Evolutionary conservation across 1,140 invertebrate species (phyloP).

Genomic region (Drosophila santomea): DNA sequence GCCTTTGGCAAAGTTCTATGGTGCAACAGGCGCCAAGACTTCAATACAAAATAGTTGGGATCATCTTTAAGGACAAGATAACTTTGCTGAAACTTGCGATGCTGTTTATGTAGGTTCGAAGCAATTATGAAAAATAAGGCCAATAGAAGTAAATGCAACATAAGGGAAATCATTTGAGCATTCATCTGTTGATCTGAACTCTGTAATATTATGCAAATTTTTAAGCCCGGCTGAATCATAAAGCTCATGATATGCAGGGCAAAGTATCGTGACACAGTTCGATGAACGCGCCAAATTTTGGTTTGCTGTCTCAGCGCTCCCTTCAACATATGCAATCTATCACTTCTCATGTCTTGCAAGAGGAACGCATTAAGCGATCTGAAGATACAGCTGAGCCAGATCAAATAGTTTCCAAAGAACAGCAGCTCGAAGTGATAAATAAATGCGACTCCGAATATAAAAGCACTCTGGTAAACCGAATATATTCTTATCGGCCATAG

Average conservation of each 20-base stretch:
- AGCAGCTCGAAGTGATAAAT: slow-evolving; percentile 55
- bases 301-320: slow-evolving; percentile 30
- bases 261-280: slow-evolving; percentile 44
- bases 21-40: slow-evolving; percentile 47
- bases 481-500: slow-evolving; percentile 49
- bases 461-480: slow-evolving; percentile 48
- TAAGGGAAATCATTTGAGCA: slow-evolving; percentile 15
- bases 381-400: slow-evolving; percentile 59
- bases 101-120: slow-evolving; percentile 36
- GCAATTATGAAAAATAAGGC: slow-evolving; percentile 30
- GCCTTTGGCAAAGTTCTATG: slow-evolving; percentile 52
- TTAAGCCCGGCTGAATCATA: slow-evolving; percentile 12
- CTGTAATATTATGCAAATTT: not conserved
- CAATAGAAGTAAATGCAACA: slow-evolving; percentile 23
- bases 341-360: slow-evolving; percentile 36
- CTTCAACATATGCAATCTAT: slow-evolving; percentile 18
- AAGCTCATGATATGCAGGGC: slow-evolving; percentile 48
- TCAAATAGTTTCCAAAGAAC: slow-evolving; percentile 59
- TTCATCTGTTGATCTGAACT: slow-evolving; percentile 4
- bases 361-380: slow-evolving; percentile 52
- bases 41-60: slow-evolving; percentile 39
- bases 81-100: slow-evolving; percentile 21
- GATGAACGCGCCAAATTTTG: slow-evolving; percentile 29
- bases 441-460: slow-evolving; percentile 48
- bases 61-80: slow-evolving; percentile 43